Percentiles rank a stretch among this genome's conserved stretches.
Conservation (phyloP, 2,113 vertebrate species). For the Microcebus griseorufus region DNA sequence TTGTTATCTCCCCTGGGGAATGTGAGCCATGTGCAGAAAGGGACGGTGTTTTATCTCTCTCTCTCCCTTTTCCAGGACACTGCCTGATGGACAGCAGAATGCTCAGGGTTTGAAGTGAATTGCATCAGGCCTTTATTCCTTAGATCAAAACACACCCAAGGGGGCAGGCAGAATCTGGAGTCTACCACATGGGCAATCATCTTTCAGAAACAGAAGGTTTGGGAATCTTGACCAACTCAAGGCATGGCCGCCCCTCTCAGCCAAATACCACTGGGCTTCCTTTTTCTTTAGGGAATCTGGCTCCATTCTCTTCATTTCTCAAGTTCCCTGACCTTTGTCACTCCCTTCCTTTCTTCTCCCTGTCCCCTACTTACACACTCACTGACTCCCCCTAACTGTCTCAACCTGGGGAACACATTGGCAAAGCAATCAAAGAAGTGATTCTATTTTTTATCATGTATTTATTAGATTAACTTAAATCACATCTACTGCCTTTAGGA, state of each 20-base stretch:
- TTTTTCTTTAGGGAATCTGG: background rate
- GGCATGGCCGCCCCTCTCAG: background rate
- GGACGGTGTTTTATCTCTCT: background rate
- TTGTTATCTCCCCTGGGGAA: background rate
- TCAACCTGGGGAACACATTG: background rate
- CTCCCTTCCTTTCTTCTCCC: background rate
- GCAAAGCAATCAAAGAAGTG: conserved; percentile 14
- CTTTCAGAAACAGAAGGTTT: background rate
- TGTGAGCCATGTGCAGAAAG: background rate
- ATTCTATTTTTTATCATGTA: background rate
- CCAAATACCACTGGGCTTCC: background rate
- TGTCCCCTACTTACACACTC: background rate
- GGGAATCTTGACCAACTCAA: background rate
- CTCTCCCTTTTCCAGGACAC: background rate
- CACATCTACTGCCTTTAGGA: background rate
- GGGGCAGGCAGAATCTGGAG: background rate
- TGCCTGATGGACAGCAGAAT: background rate
- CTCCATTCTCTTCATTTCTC: background rate
- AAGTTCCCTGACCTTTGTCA: background rate
- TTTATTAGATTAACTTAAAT: conserved; percentile 26
- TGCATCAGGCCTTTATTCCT: background rate
- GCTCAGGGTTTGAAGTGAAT: background rate
- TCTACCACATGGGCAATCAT: background rate
- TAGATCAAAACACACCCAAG: background rate
- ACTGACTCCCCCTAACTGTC: background rate